phyloP scores from a whole-genome alignment of 2,797 vertebrate genomes.

The Spea hammondii region DNA sequence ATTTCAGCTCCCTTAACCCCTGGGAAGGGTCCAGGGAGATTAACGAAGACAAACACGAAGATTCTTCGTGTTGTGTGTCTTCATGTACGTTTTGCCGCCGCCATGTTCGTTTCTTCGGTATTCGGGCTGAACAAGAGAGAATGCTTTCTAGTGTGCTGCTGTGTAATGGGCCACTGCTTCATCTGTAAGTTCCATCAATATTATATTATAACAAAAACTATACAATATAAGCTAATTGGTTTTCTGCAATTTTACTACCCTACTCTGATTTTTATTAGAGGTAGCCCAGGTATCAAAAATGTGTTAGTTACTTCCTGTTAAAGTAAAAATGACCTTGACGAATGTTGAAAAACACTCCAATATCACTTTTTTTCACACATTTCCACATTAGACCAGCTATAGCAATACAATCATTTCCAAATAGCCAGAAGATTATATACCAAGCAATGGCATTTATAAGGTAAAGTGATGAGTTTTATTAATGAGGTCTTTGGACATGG shows the following conservation, averaged over 20 bases:
- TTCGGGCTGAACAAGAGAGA: too few relatives aligned
- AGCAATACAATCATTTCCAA: neutral
- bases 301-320: conserved; percentile 27
- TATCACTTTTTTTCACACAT: neutral
- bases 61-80: too few relatives aligned
- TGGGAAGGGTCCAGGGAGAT: too few relatives aligned
- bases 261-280: conserved; percentile 10
- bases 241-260: conserved; percentile 3
- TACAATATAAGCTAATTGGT: too few relatives aligned
- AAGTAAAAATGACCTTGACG: conserved; percentile 30
- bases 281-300: conserved; percentile 34
- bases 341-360: neutral
- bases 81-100: too few relatives aligned
- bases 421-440: neutral
- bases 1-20: too few relatives aligned
- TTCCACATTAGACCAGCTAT: neutral
- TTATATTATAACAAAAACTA: too few relatives aligned
- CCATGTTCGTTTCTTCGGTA: too few relatives aligned
- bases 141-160: too few relatives aligned
- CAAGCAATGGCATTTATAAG: conserved; percentile 13
- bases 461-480: conserved; percentile 37
- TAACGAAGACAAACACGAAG: too few relatives aligned
- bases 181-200: too few relatives aligned
- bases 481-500: conserved; percentile 20
- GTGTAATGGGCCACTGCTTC: too few relatives aligned